phyloP scores from a whole-genome alignment of 2,113 vertebrate genomes.

The Lasiurus cinereus region DNA sequence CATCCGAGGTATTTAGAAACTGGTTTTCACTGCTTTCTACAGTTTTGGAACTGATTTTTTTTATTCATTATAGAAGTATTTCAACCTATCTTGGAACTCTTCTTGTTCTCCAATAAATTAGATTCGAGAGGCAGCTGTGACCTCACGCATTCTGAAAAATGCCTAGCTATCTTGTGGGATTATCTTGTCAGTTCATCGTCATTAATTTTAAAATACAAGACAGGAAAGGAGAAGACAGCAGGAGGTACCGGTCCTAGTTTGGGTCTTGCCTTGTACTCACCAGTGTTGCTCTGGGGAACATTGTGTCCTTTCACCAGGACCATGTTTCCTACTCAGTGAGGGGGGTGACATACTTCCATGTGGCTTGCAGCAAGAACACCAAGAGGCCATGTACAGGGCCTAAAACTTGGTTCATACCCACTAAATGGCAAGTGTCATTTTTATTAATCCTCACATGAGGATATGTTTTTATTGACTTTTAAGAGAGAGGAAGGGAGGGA shows the following conservation, averaged over 20 bases:
- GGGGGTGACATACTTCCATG: background rate
- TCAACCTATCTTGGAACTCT: background rate
- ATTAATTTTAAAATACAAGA: background rate
- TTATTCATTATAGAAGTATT: background rate
- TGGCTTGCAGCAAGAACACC: background rate
- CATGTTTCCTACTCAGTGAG: background rate
- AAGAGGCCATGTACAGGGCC: background rate
- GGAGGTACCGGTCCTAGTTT: background rate
- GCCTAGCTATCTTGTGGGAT: background rate
- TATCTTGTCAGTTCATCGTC: background rate
- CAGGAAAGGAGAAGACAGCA: background rate
- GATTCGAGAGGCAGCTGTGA: background rate
- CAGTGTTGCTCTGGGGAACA: background rate
- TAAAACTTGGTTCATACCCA: background rate
- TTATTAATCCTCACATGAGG: background rate
- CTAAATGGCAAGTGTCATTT: background rate
- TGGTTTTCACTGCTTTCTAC: background rate
- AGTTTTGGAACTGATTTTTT: background rate
- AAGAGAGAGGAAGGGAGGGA: background rate
- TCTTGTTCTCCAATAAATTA: constrained; percentile 13
- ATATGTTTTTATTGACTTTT: background rate
- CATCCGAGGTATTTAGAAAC: background rate
- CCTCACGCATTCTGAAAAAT: background rate
- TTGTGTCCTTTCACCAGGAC: background rate
- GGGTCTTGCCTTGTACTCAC: background rate